Evolutionary conservation across 2,797 vertebrate species (phyloP), one percentile per base, ranked within the genome.

Genomic region (Merluccius polli): DNA sequence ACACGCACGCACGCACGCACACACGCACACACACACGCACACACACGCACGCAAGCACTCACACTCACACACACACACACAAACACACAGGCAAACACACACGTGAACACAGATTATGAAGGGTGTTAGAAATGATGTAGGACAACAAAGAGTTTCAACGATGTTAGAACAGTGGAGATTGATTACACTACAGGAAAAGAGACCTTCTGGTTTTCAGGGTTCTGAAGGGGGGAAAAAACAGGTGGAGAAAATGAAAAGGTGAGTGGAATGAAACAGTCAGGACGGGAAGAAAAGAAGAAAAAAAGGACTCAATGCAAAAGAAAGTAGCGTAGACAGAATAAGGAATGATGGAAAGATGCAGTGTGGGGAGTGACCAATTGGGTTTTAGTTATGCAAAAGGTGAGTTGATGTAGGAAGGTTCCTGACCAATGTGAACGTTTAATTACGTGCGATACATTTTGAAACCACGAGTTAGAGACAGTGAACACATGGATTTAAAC

Each of bases 111-210:
- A 59, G 52, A 59, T 59, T 84, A 82, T 90, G 88, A 88, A 83
- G 87, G 83, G 82, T 77, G 78, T 88, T 89, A 89, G 85, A 72
- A 86, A 80, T 84, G 84, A 79, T 72, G 52, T 81, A 32, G 27
- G 85, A 70, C 82, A 33, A 33, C 80, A 72, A 18, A 79, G 67
- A 84, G 15, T 59, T 21, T 65, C 73, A 81, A 86, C 68, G 73
- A 75, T 48, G 72, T 76, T 74, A 74, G 41, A 32, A 77, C 75
- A 68, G 70, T 81, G 73, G 72, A n/a, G 78, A 15, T 44, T 65
- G 36, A 36, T 69, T 38, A 69, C 36, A 81, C 71, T 77, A 83
- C 41, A 73, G 15, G 69, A 21, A 73, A n/a, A 75, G n/a, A 83
- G 44, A 59, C 65, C 44, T 67, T 71, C 68, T 78, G 72, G 78